phyloP scores from a whole-genome alignment of 2,888 invertebrate genomes.

The Caenorhabditis sp. region DNA sequence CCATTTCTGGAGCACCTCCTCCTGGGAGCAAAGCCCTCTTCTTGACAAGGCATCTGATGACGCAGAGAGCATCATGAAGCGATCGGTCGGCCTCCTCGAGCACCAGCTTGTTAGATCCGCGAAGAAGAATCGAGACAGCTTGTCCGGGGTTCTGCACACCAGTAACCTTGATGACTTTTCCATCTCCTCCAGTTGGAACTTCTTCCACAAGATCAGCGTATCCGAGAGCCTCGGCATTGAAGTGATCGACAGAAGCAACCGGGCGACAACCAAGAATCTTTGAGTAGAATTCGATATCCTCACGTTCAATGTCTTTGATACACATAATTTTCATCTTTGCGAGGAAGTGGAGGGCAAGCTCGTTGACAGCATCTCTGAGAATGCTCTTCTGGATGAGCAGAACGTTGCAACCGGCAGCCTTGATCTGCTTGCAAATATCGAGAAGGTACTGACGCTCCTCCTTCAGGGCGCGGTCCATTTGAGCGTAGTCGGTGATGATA shows the following conservation, averaged over 20 bases:
- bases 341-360: constrained; percentile 95
- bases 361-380: constrained; percentile 92
- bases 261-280: constrained; percentile 84
- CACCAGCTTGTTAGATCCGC: constrained; percentile 91
- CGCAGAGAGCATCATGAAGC: constrained; percentile 92
- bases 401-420: constrained; percentile 97
- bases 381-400: constrained; percentile 91
- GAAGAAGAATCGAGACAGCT: constrained; percentile 92
- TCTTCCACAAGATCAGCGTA: constrained; percentile 95
- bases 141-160: constrained; percentile 90
- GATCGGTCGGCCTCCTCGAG: constrained; percentile 92
- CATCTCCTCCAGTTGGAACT: constrained; percentile 88
- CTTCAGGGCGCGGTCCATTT: constrained; percentile 97
- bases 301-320: constrained; percentile 96
- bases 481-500: constrained; percentile 97
- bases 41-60: constrained; percentile 95
- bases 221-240: constrained; percentile 91
- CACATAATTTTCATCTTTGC: constrained; percentile 99
- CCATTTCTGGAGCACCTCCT: constrained; percentile 97
- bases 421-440: constrained; percentile 98
- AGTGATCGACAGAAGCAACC: constrained; percentile 98
- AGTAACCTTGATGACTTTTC: constrained; percentile 91
- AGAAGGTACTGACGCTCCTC: constrained; percentile 98
- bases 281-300: constrained; percentile 97
- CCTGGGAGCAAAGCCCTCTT: constrained; percentile 84